A percentile compares a stretch with the other conserved stretches of the same genome.
phyloP scores from a whole-genome alignment of 2,797 vertebrate genomes.

The Phrynocephalus guinanensis region DNA sequence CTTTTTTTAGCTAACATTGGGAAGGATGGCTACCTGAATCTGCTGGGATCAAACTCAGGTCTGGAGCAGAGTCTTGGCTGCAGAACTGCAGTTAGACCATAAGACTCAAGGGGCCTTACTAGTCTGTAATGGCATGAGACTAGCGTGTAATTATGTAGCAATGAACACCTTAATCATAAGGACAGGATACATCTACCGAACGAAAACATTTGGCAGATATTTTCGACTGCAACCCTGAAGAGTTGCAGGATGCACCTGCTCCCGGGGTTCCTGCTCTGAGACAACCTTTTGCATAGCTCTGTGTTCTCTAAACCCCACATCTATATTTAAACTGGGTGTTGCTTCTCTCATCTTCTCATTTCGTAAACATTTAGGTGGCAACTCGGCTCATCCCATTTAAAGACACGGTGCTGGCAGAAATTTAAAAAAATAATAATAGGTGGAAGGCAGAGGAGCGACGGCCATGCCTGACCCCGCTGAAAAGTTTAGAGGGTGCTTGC shows the following conservation, averaged over 20 bases:
- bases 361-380: conserved; percentile 1
- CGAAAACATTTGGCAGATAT: no score
- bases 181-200: no score
- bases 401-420: background rate
- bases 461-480: no score
- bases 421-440: no score
- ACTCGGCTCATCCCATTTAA: background rate
- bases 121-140: background rate
- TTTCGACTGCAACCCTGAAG: background rate
- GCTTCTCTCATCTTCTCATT: background rate
- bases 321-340: background rate
- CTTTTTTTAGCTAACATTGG: no score
- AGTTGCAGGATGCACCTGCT: background rate
- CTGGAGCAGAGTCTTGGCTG: no score
- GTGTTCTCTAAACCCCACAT: background rate
- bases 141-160: background rate
- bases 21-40: no score
- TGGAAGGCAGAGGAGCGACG: background rate
- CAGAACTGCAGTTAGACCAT: no score
- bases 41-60: no score
- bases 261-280: no score
- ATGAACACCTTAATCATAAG: background rate
- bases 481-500: background rate
- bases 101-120: no score
- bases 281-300: background rate